Evolutionary conservation across 53 echinoderm and acorn worm genomes (phyloP).

Genomic region (Mesocentrotus franciscanus): DNA sequence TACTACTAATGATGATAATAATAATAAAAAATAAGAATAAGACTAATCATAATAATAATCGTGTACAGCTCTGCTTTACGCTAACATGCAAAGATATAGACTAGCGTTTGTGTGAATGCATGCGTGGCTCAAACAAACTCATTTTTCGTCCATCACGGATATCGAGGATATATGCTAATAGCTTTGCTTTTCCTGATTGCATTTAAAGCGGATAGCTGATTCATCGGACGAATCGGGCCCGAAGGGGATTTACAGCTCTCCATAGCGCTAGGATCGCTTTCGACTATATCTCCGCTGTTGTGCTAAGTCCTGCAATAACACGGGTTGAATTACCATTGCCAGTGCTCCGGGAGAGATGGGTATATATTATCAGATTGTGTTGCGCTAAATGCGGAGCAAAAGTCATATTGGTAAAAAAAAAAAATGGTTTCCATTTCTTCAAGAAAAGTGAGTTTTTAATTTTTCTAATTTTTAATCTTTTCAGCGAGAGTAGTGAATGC

Average conservation of each 20-base stretch:
- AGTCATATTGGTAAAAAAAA: not conserved
- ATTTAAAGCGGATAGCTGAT: slow-evolving; percentile 40
- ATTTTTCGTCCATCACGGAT: not conserved
- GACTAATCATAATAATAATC: too few species aligned
- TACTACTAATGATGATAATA: too few species aligned
- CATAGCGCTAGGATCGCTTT: slow-evolving; percentile 8
- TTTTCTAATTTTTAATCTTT: not conserved
- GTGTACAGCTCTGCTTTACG: too few species aligned
- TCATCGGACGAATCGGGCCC: not conserved
- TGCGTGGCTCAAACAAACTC: not conserved
- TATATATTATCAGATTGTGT: slow-evolving; percentile 11
- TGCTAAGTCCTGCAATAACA: slow-evolving; percentile 18
- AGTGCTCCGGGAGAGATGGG: not conserved
- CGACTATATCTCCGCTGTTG: slow-evolving; percentile 27
- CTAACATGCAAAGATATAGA: not conserved
- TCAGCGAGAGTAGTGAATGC: not conserved
- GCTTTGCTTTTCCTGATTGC: slow-evolving; percentile 34
- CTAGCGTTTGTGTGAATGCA: not conserved
- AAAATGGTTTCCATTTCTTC: not conserved
- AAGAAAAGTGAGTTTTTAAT: not conserved
- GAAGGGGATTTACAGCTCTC: slow-evolving; percentile 2
- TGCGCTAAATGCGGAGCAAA: not conserved
- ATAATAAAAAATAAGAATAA: too few species aligned
- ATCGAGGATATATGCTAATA: slow-evolving; percentile 14
- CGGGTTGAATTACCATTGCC: not conserved